Conservation (phyloP, 2,888 invertebrate genomes). For the Drepana falcataria region DNA sequence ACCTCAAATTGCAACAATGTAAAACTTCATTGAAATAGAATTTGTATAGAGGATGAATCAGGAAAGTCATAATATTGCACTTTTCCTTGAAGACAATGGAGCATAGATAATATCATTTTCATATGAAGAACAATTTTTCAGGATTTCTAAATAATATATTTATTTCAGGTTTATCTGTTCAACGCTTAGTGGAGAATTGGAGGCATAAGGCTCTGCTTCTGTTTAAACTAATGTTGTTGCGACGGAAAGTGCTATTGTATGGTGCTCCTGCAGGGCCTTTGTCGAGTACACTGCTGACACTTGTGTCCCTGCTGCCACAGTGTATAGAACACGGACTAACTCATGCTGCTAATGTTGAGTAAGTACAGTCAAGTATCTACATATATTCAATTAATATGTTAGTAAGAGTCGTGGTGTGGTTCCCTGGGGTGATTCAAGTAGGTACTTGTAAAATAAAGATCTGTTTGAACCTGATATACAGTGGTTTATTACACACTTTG, state of each 20-base stretch:
- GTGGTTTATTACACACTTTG: no score
- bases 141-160: constrained; percentile 3
- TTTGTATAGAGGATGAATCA: no score
- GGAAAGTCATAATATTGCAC: no score
- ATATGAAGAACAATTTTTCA: no score
- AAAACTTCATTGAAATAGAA: no score
- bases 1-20: no score
- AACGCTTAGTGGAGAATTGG: constrained; percentile 90
- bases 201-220: constrained; percentile 94
- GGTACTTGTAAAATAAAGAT: no score
- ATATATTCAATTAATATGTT: not conserved
- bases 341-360: constrained; percentile 90
- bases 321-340: constrained; percentile 91
- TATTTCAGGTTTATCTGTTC: constrained; percentile 86
- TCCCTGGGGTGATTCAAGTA: no score
- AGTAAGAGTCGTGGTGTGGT: no score
- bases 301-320: constrained; percentile 93
- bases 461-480: no score
- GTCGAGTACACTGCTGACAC: constrained; percentile 90
- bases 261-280: constrained; percentile 95
- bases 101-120: no score
- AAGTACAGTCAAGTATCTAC: constrained; percentile 27
- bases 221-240: constrained; percentile 94
- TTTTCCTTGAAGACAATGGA: no score
- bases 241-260: constrained; percentile 93